A percentile compares a stretch with the other conserved stretches of the same genome.
phyloP scores from a whole-genome alignment of 2,113 vertebrate species.

The Oxyura jamaicensis region DNA sequence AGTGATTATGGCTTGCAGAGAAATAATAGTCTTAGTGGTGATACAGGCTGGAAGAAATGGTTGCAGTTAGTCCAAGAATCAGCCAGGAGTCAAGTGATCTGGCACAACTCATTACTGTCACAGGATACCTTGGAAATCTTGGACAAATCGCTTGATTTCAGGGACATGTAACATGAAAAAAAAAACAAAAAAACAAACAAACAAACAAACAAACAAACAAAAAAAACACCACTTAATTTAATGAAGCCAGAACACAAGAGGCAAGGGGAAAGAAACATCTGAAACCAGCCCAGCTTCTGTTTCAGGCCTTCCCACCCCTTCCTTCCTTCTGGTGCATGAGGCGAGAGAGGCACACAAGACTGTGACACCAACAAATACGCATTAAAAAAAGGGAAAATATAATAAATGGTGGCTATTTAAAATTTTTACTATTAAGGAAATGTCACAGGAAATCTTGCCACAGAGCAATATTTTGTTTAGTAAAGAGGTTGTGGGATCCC shows the following conservation, averaged over 20 bases:
- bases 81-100: neutral
- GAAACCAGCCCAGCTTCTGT: neutral
- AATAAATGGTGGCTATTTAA: neutral
- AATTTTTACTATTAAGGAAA: neutral
- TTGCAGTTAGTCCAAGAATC: neutral
- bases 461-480: neutral
- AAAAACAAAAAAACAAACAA: too few relatives aligned
- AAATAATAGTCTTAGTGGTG: neutral
- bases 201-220: too few relatives aligned
- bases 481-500: rapidly evolving
- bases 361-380: neutral
- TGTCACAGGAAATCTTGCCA: neutral
- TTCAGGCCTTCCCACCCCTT: neutral
- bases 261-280: neutral
- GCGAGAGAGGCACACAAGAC: neutral
- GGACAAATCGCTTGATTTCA: neutral
- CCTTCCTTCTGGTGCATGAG: neutral
- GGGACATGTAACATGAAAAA: neutral
- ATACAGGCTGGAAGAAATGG: neutral
- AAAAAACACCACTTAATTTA: neutral
- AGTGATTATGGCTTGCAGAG: neutral
- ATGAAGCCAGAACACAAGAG: neutral
- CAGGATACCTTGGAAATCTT: neutral
- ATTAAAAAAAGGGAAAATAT: neutral
- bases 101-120: neutral